These are phyloP conservation scores for Loris lydekkerianus DNA, from an alignment of 2,797 vertebrate species.

Conservation along the genomic window DNA sequence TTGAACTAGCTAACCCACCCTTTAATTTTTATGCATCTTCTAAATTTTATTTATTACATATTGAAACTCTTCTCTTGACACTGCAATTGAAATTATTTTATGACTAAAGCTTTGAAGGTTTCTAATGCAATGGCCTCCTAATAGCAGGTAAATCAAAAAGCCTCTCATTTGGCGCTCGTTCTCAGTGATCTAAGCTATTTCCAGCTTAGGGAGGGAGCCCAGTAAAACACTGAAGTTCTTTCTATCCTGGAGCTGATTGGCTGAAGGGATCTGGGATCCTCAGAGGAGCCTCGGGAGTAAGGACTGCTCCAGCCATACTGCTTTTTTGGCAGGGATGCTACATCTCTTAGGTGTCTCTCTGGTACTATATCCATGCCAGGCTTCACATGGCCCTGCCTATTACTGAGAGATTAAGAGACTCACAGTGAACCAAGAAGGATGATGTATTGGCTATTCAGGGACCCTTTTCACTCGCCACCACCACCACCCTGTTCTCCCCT, in stretches of 20 bases:
- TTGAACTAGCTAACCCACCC: conserved; percentile 56
- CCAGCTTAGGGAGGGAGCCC: conserved; percentile 45
- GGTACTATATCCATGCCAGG: not conserved
- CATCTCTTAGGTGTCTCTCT: conserved; percentile 10
- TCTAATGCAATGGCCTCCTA: conserved; percentile 74
- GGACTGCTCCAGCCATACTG: not conserved
- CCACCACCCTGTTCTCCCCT: too few relatives aligned
- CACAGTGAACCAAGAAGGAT: not conserved
- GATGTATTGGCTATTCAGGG: not conserved
- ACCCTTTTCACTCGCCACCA: not conserved
- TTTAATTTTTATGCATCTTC: conserved; percentile 72
- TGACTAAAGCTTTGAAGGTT: conserved; percentile 62
- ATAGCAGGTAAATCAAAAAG: conserved; percentile 71
- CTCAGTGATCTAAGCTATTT: conserved; percentile 71
- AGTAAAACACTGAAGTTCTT: conserved; percentile 19
- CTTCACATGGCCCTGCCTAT: not conserved
- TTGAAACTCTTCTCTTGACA: conserved; percentile 70
- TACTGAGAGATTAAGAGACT: not conserved
- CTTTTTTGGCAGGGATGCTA: not conserved
- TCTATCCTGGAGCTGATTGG: not conserved
- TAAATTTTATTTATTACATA: conserved; percentile 73
- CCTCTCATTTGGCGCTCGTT: conserved; percentile 75
- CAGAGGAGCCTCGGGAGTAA: conserved; percentile 28
- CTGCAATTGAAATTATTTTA: conserved; percentile 75
- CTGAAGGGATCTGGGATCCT: conserved; percentile 29